Percentiles rank a stretch among this genome's conserved stretches.
These are phyloP conservation scores for Salmo trutta DNA, from an alignment of 2,797 vertebrate species.

Conservation along the genomic window DNA sequence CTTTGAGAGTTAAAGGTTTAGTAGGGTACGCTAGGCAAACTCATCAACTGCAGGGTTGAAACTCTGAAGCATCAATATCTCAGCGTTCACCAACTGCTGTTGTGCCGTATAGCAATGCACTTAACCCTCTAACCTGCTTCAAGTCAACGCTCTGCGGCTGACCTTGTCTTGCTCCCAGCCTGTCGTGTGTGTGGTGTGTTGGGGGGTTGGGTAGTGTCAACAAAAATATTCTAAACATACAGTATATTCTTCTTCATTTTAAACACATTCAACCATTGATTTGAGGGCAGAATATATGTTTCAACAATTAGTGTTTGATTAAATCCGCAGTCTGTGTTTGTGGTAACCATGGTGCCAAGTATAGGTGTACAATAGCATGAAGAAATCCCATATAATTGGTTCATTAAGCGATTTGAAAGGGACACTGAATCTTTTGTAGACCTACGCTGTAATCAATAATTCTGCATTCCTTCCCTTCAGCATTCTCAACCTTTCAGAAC, in stretches of 20 bases:
- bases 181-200: too few species aligned
- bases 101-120: neutral
- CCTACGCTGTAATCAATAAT: constrained; percentile 20
- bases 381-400: constrained; percentile 8
- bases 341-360: neutral
- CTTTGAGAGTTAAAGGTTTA: neutral
- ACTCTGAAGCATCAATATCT: neutral
- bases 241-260: too few species aligned
- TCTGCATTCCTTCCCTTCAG: constrained; percentile 2
- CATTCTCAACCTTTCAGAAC: too few species aligned
- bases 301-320: too few species aligned
- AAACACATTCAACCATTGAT: too few species aligned
- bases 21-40: neutral
- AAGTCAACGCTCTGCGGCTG: too few species aligned
- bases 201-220: too few species aligned
- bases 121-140: too few species aligned
- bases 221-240: too few species aligned
- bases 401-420: constrained; percentile 4
- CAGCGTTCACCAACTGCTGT: neutral
- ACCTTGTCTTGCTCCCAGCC: too few species aligned
- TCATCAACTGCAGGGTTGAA: neutral
- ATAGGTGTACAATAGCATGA: constrained; percentile 6
- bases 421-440: constrained; percentile 6
- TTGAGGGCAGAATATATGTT: too few species aligned
- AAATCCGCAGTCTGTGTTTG: neutral